phyloP scores from a whole-genome alignment of 2,113 vertebrate species.

The Sciurus niger region DNA sequence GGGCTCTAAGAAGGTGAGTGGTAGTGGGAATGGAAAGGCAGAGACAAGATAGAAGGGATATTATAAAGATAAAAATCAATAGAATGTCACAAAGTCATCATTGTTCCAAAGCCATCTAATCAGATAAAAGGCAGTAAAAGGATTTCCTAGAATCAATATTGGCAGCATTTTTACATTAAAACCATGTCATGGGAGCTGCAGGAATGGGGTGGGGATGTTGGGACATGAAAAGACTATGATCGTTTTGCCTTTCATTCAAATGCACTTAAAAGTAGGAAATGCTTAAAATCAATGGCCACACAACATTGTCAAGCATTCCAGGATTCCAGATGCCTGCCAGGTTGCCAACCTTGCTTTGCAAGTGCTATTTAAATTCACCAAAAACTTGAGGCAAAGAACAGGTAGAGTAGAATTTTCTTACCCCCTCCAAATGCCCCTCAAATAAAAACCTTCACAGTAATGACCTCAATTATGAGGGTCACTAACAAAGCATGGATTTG shows the following conservation, averaged over 20 bases:
- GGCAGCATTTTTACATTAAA: slow-evolving; percentile 64
- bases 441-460: background rate
- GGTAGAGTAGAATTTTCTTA: background rate
- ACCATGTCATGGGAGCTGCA: background rate
- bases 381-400: background rate
- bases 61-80: slow-evolving; percentile 61
- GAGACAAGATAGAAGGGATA: slow-evolving; percentile 26
- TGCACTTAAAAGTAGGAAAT: slow-evolving; percentile 23
- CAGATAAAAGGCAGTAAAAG: slow-evolving; percentile 72
- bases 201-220: background rate
- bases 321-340: background rate
- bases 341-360: background rate
- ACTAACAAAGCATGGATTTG: too few species aligned
- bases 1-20: background rate
- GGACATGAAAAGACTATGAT: background rate
- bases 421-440: background rate
- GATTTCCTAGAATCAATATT: slow-evolving; percentile 64
- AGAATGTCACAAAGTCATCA: slow-evolving; percentile 68
- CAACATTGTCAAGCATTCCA: background rate
- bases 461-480: too few species aligned
- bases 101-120: slow-evolving; percentile 69
- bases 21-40: slow-evolving; percentile 6
- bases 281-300: background rate
- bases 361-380: background rate
- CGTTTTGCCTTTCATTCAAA: slow-evolving; percentile 60